A percentile compares a stretch with the other conserved stretches of the same genome.
phyloP scores from a whole-genome alignment of 2,888 invertebrate species.

The Agrochola lota region DNA sequence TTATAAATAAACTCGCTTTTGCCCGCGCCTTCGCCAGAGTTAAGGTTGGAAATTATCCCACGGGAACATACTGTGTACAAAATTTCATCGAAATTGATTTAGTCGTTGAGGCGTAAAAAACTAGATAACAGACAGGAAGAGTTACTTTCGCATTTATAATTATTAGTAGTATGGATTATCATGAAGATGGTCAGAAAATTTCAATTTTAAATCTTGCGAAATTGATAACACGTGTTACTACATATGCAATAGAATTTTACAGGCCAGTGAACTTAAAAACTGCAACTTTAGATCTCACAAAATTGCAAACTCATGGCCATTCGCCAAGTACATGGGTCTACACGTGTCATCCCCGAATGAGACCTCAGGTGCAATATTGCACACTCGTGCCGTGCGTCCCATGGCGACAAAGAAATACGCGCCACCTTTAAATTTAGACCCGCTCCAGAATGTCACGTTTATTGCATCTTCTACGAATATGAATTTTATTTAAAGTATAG shows the following conservation, averaged over 20 bases:
- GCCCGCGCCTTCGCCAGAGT: not conserved
- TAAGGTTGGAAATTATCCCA: not conserved
- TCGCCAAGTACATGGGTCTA: conserved; percentile 23
- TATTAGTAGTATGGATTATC: not conserved
- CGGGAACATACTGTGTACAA: not conserved
- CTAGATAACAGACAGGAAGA: not conserved
- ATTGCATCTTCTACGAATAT: conserved; percentile 47
- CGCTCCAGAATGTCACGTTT: conserved; percentile 46
- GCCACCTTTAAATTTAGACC: conserved; percentile 55
- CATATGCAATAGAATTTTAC: not conserved
- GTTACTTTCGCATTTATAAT: not conserved
- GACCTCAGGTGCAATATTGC: conserved; percentile 81
- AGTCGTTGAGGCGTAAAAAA: not conserved
- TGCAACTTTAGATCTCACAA: conserved; percentile 2
- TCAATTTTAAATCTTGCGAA: not conserved
- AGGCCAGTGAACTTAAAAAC: not conserved
- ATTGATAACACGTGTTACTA: not conserved
- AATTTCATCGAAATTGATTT: not conserved
- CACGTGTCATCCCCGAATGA: conserved; percentile 61
- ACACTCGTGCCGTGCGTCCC: conserved; percentile 70
- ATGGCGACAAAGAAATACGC: conserved; percentile 61
- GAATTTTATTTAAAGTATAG: conserved; percentile 46
- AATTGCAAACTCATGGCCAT: conserved; percentile 24
- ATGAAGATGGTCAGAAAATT: not conserved
- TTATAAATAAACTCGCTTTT: not conserved